Percentiles rank a stretch among this genome's conserved stretches.
Conservation (phyloP, 2,113 vertebrate species). For the Galbula dea region DNA sequence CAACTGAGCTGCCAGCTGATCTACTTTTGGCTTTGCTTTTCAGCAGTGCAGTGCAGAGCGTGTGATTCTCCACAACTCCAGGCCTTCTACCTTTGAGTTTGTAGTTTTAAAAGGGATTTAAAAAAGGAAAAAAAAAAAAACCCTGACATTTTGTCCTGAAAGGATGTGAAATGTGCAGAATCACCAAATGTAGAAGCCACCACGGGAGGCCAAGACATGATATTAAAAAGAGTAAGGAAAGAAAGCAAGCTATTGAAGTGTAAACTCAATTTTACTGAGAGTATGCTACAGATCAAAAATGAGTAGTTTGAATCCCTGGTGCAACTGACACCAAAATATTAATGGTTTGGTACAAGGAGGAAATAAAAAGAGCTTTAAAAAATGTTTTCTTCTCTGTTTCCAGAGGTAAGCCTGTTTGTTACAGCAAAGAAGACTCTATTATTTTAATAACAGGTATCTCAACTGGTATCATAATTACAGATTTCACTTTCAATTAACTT, state of each 20-base stretch:
- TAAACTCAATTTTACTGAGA: constrained; percentile 42
- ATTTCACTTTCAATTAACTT: not conserved
- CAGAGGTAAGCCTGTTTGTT: not conserved
- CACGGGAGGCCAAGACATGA: constrained; percentile 21
- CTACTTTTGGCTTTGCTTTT: not conserved
- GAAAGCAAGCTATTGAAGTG: constrained; percentile 36
- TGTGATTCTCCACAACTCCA: not conserved
- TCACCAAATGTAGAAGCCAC: constrained; percentile 8
- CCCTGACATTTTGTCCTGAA: constrained; percentile 46
- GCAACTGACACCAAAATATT: constrained; percentile 17
- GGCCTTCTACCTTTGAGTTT: constrained; percentile 1
- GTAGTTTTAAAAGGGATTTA: constrained; percentile 11
- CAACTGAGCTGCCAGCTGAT: constrained; percentile 19
- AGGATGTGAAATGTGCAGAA: constrained; percentile 26
- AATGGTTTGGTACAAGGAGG: constrained; percentile 2
- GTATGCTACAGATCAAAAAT: constrained; percentile 26
- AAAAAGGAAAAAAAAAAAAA: not conserved
- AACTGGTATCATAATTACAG: not conserved
- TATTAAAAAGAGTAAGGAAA: constrained; percentile 61
- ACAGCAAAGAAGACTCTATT: not conserved
- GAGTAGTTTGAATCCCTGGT: constrained; percentile 3
- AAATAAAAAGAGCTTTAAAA: not conserved
- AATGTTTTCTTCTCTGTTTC: not conserved
- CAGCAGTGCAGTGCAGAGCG: not conserved
- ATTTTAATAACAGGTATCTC: not conserved